Conservation (phyloP, 2,113 vertebrate genomes). For the Sturnus vulgaris region DNA sequence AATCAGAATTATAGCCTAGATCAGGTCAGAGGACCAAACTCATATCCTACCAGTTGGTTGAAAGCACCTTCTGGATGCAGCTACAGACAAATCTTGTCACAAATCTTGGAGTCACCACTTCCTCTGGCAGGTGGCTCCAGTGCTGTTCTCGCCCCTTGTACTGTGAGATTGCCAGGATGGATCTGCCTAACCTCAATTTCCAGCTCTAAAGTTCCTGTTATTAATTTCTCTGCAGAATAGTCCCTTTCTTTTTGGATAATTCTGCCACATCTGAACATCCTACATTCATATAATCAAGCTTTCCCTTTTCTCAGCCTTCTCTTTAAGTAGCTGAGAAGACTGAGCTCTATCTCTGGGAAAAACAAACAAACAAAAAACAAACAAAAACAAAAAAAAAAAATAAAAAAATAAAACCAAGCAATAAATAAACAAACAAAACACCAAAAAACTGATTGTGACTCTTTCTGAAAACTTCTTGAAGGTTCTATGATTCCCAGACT, state of each 20-base stretch:
- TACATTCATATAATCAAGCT: neutral
- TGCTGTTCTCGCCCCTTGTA: neutral
- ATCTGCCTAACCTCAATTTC: neutral
- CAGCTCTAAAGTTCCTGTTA: neutral
- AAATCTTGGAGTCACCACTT: neutral
- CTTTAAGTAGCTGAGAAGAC: neutral
- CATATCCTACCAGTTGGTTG: fast-evolving
- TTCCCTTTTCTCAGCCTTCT: neutral
- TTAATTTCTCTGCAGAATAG: neutral
- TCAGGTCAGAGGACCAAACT: neutral
- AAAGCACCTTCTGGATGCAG: neutral
- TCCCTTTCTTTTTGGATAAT: neutral
- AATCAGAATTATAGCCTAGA: neutral
- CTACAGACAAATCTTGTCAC: neutral
- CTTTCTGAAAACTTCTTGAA: neutral
- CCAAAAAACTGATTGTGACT: neutral
- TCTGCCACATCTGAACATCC: neutral
- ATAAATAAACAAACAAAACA: too few species aligned
- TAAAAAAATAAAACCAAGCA: too few species aligned
- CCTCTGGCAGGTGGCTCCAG: neutral
- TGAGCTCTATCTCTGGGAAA: neutral
- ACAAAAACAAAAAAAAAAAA: neutral
- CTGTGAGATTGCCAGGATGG: neutral
- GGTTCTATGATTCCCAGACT: neutral
- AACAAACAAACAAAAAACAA: neutral